A percentile compares a stretch with the other conserved stretches of the same genome.
Evolutionary conservation across 2,888 invertebrate species (phyloP).

Genomic region (Microplitis manilae): DNA sequence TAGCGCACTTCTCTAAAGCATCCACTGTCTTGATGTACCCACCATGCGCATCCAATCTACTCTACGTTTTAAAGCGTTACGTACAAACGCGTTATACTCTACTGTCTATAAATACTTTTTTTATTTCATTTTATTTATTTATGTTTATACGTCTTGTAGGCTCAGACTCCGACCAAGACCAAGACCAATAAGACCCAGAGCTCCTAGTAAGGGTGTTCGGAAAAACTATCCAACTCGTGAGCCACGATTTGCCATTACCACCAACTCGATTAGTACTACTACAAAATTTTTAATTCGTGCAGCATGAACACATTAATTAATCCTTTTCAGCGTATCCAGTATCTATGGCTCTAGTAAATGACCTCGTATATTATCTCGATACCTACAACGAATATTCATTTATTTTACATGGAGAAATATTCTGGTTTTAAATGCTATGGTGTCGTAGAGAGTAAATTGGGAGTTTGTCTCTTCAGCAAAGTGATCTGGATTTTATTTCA

Average conservation of each 20-base stretch:
- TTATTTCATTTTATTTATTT: background rate
- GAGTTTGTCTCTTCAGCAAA: too few relatives aligned
- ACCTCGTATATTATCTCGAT: background rate
- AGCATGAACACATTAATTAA: conserved; percentile 3
- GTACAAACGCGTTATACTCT: background rate
- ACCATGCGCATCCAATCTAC: conserved; percentile 16
- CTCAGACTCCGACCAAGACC: background rate
- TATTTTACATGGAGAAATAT: background rate
- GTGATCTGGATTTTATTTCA: too few relatives aligned
- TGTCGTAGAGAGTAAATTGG: too few relatives aligned
- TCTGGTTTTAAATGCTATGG: too few relatives aligned
- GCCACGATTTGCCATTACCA: conserved; percentile 3
- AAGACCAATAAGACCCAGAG: background rate
- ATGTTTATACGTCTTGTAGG: background rate
- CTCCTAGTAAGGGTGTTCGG: background rate
- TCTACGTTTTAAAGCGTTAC: background rate
- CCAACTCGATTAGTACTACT: conserved; percentile 10
- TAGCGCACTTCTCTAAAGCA: conserved; percentile 28
- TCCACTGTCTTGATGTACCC: conserved; percentile 7
- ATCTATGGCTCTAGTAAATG: background rate
- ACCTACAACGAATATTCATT: background rate
- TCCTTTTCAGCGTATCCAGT: background rate
- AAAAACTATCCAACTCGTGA: conserved; percentile 8
- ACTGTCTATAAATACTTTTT: background rate
- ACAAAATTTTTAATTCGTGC: conserved; percentile 13